Conservation (phyloP, 1,140 invertebrate species). For the Thereuonema tuberculata region DNA sequence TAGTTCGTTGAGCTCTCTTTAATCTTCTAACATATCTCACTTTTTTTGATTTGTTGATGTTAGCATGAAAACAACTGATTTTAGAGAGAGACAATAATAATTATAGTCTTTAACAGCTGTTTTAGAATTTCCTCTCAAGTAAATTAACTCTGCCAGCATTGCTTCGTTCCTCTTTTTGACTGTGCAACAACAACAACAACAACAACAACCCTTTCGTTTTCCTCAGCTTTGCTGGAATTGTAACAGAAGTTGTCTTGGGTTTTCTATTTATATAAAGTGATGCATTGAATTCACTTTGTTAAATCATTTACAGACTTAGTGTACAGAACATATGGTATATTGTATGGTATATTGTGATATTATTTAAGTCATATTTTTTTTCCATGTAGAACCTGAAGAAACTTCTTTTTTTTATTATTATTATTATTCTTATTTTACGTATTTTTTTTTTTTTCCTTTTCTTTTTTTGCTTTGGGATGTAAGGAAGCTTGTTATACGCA, state of each 20-base stretch:
- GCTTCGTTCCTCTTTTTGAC: background rate
- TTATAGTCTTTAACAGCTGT: background rate
- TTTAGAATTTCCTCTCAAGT: background rate
- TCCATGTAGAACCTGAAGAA: background rate
- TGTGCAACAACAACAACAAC: background rate
- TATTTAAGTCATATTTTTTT: background rate
- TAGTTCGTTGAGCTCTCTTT: background rate
- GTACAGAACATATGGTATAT: slow-evolving; percentile 3
- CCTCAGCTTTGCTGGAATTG: background rate
- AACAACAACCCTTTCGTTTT: background rate
- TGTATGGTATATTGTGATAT: slow-evolving; percentile 1
- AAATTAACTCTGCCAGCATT: background rate
- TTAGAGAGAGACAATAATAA: background rate
- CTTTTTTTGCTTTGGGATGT: background rate
- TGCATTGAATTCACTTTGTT: background rate
- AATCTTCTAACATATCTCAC: slow-evolving; percentile 1
- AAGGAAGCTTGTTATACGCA: background rate
- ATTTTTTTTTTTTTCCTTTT: too few species aligned
- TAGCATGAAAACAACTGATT: background rate
- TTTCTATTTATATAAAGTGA: slow-evolving; percentile 1
- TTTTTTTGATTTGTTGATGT: background rate
- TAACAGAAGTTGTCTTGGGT: background rate
- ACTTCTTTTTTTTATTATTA: too few species aligned
- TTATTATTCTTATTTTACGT: too few species aligned
- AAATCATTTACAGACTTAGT: background rate